Base-by-base conservation (phyloP, 2,888 invertebrate genomes). In the Drosophila limbata region DNA sequence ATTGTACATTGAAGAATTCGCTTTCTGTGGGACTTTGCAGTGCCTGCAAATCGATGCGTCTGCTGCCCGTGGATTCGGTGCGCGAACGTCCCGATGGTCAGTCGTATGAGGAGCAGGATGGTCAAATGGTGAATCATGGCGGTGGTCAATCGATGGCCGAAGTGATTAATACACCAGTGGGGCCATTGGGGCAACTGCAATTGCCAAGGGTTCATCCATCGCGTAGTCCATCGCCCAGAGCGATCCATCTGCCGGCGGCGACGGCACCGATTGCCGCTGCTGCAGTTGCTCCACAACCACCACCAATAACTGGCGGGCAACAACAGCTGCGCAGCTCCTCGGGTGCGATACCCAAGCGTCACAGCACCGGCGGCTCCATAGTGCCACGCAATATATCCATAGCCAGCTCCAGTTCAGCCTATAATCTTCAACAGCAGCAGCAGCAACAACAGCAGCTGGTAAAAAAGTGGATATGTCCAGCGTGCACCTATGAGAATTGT, bases 1-100 rank as follows among this genome's bases (percentile, higher is more conserved):
- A 96, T 42, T 97, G 97, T 83, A 98, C 98, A 0, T 93, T 98
- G 3, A 96, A 96, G 82, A 97, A 97, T 92, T 96, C 96, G 0
- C 90, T 96, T 4, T 94, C 95, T 0, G 94, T 94, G 40, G 94
- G 93, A 37, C 89, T 93, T 47, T 97, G 97, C 90, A 95, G 96
- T 62, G 97, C 95, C 13, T 97, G 97, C 91, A 97, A 96, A 92
- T 95, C 96, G 0, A 92, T 92, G 55, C 93, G 92, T 28, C 51
- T 84, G 73, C 80, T 80, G 50, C 81, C 84, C 0, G 79, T 84
- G 25, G 84, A 86, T 10, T 50, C 84, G 8, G 78, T 86, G 17
- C 79, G 87, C 1, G 87, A 85, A 31, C 79, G 85, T 6, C 87
- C 85, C 44, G 74, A 79, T 63, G 81, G 88, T 4, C 83, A 88